These are phyloP conservation scores for Phorcus lineatus DNA, from an alignment of 2,888 invertebrate genomes.

Conservation along the genomic window DNA sequence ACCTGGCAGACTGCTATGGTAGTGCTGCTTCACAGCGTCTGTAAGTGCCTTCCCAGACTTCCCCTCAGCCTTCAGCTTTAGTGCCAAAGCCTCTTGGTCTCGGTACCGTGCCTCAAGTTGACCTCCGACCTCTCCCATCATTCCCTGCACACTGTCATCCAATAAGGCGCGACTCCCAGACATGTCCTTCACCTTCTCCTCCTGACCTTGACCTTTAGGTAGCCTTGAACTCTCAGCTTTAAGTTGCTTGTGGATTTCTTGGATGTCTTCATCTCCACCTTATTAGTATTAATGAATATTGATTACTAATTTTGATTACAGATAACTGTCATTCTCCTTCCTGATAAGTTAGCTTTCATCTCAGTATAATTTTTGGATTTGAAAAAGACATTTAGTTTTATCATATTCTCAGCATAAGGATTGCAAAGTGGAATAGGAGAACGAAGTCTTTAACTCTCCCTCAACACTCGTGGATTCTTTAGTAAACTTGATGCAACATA, in stretches of 20 bases:
- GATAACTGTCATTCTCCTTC: no score
- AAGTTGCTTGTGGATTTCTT: conserved; percentile 55
- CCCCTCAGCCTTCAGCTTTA: conserved; percentile 48
- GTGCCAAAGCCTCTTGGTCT: conserved; percentile 47
- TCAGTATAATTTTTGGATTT: no score
- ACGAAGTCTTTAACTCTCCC: no score
- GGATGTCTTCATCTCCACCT: conserved; percentile 38
- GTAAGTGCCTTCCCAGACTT: conserved; percentile 47
- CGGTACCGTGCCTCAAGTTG: conserved; percentile 49
- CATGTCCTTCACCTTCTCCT: conserved; percentile 41
- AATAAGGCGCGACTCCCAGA: conserved; percentile 52
- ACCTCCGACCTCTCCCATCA: conserved; percentile 62
- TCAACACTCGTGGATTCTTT: no score
- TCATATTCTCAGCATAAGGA: no score
- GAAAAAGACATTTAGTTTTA: no score
- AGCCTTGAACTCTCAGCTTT: conserved; percentile 28
- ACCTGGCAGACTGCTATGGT: conserved; percentile 36
- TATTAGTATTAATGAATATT: not conserved
- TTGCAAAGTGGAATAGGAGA: no score
- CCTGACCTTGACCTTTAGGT: conserved; percentile 34
- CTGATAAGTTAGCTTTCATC: no score
- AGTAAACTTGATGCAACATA: no score
- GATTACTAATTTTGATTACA: no score
- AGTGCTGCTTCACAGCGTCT: conserved; percentile 43
- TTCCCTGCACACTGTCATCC: conserved; percentile 48